phyloP scores from a whole-genome alignment of 2,888 invertebrate species.

The Leptinotarsa peninsularis region DNA sequence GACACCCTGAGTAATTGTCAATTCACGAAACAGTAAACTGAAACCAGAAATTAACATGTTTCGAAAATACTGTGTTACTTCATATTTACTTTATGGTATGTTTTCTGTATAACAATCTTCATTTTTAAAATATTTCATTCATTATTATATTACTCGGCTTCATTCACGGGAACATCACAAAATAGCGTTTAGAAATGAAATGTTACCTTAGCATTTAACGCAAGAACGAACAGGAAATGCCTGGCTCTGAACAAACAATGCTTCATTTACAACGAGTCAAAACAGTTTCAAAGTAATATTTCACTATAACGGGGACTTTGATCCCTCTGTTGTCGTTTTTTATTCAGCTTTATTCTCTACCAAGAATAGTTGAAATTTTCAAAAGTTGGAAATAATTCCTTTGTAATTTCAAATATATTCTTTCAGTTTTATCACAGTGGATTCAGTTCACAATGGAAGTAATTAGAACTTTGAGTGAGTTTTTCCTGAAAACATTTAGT shows the following conservation, averaged over 20 bases:
- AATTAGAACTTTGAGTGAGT: no score
- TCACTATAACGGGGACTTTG: conserved; percentile 5
- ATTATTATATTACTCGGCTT: not conserved
- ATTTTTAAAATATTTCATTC: no score
- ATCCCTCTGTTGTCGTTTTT: not conserved
- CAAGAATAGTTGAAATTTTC: not conserved
- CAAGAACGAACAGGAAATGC: not conserved
- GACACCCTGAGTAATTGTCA: no score
- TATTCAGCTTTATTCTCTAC: conserved; percentile 13
- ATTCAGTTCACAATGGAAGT: not conserved
- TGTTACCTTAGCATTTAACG: not conserved
- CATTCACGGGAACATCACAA: not conserved
- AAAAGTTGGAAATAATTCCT: conserved; percentile 1
- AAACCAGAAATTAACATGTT: no score
- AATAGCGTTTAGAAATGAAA: not conserved
- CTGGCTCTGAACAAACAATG: conserved; percentile 12
- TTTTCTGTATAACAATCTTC: no score
- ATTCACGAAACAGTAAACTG: no score
- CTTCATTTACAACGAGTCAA: conserved; percentile 11
- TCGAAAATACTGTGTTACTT: no score
- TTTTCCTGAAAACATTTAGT: no score
- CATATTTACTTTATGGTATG: no score
- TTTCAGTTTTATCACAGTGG: not conserved
- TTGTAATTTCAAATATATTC: not conserved
- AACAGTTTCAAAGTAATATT: conserved; percentile 15